Base-by-base conservation (phyloP, 2,113 vertebrate species). In the Urocitellus parryii region DNA sequence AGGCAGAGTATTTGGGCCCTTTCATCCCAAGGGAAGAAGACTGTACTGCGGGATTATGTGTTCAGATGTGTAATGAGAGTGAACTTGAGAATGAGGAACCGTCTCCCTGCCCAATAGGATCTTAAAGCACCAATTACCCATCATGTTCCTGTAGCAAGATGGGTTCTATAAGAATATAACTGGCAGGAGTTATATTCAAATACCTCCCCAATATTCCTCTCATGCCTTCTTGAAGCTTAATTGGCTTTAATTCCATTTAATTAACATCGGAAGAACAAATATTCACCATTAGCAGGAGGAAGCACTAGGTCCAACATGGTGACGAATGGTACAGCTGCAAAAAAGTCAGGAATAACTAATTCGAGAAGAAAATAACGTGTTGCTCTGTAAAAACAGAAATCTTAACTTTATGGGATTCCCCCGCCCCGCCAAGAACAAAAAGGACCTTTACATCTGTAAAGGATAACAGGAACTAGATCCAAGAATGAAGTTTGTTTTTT, bases 231-330 rank as follows among this genome's bases (percentile, higher is more conserved):
- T 88, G 48, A 76, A 88, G 70, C 20, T n/a, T 72, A 51, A 58
- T 22, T 81, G 77, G 29, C 27, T 90, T 61, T 67, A 34, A 84
- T 77, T 37, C 56, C 63, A 74, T 13, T 87, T 39, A 58, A 45
- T 67, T 51, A 24, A 93, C 39, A 16, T 72, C 73, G 89, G 83
- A 81, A 96, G 24, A 94, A 88, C 32, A 77, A 78, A n/a, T 56
- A 70, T 29, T 42, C 70, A 37, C 24, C 51, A 70, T 56, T 5
- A 87, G 32, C 70, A 70, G 20, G 51, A 88, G 17, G 32, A 48
- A 82, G 61, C 61, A 18, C 29, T 29, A 48, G 34, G 12, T 65
- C 42, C 88, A 70, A 80, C n/a, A 22, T 2, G 25, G 58, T n/a
- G 20, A 72, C 14, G 74, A 67, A 72, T 16, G 29, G 84, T 73